Conservation (phyloP, 1,140 invertebrate genomes). For the Drosophila kepulauana region DNA sequence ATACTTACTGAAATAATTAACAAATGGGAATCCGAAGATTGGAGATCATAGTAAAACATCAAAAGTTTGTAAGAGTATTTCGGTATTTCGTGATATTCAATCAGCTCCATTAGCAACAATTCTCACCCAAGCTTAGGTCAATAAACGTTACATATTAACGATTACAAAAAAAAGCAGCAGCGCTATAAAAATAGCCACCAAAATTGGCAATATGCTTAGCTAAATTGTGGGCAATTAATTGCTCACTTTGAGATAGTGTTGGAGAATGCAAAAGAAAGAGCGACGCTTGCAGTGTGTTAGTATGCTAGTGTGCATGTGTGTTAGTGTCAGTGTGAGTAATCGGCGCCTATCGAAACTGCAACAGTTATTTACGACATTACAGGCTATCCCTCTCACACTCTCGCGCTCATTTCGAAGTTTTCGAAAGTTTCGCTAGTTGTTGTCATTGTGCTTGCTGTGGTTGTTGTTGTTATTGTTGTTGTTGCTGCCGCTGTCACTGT, state of each 20-base stretch:
- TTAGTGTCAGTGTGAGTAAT: neutral
- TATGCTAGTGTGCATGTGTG: neutral
- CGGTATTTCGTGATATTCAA: constrained; percentile 11
- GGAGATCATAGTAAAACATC: no score
- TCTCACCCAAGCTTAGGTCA: constrained; percentile 43
- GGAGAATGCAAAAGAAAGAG: constrained; percentile 9
- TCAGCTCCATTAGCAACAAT: neutral
- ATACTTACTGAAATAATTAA: no score
- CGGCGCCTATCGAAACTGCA: constrained; percentile 1
- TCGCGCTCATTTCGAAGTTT: constrained; percentile 13
- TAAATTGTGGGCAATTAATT: constrained; percentile 41
- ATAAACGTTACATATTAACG: constrained; percentile 55
- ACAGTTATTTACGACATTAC: constrained; percentile 25
- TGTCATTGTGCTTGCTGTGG: neutral
- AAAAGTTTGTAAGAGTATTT: no score
- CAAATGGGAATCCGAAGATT: no score
- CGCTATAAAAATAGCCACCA: constrained; percentile 27
- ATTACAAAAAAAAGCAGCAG: constrained; percentile 19
- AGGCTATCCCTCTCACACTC: constrained; percentile 4
- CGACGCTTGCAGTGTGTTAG: neutral
- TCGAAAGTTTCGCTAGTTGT: constrained; percentile 29
- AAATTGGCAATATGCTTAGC: constrained; percentile 38
- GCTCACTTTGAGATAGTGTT: constrained; percentile 16
- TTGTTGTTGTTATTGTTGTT: neutral
- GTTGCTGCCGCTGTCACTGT: constrained; percentile 6